phyloP scores from a whole-genome alignment of 2,797 vertebrate species.

The Galaxias olidus region DNA sequence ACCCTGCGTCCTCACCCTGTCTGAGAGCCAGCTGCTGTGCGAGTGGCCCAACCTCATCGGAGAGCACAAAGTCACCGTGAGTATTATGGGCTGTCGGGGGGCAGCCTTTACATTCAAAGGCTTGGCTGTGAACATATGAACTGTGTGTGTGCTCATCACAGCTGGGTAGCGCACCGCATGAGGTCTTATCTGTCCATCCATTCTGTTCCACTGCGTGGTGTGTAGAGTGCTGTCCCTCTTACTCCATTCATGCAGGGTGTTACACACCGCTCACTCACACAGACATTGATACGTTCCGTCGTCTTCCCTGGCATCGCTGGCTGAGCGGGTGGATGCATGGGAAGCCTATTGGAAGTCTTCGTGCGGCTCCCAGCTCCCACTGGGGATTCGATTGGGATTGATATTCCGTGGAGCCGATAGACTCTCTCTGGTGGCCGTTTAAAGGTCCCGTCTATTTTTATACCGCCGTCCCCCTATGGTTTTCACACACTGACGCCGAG shows the following conservation, averaged over 20 bases:
- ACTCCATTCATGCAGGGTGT: background rate
- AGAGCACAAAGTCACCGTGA: constrained; percentile 96
- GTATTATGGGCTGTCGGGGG: constrained; percentile 21
- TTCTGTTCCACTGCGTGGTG: too few species aligned
- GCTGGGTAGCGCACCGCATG: too few species aligned
- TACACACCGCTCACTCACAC: constrained; percentile 38
- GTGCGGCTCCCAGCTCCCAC: constrained; percentile 48
- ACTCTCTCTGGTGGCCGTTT: constrained; percentile 45
- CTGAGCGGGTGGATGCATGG: too few species aligned
- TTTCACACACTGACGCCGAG: too few species aligned
- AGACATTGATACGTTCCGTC: background rate
- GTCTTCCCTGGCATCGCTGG: background rate
- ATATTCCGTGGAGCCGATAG: constrained; percentile 60
- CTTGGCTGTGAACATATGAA: too few species aligned
- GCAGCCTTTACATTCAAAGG: too few species aligned
- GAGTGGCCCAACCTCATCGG: constrained; percentile 96
- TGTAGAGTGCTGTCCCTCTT: too few species aligned
- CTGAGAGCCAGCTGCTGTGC: constrained; percentile 94
- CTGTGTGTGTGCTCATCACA: too few species aligned
- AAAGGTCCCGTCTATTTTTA: constrained; percentile 58
- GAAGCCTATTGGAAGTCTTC: constrained; percentile 51
- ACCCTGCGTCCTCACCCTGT: constrained; percentile 89
- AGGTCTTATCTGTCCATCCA: background rate
- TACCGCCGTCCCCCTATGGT: constrained; percentile 17
- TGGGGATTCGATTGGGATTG: constrained; percentile 57